Evolutionary conservation across 2,113 vertebrate species (phyloP), one percentile per base, ranked within the genome.

Genomic region (Perca schrenkii): DNA sequence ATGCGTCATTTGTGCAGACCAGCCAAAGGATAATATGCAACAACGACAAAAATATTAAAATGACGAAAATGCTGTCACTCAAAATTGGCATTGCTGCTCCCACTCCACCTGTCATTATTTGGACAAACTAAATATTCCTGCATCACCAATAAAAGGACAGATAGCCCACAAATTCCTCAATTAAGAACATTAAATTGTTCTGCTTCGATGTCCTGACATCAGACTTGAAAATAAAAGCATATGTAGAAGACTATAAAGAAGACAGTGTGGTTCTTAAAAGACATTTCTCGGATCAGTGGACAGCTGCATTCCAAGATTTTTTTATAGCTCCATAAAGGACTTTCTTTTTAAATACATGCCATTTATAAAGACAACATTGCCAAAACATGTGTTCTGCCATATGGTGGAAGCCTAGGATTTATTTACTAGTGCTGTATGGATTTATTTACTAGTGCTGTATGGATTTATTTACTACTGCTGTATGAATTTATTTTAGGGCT

Each of bases 241-340:
- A 66, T 50, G 40, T 57, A 6, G 36, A 47, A 16, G 40, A 49
- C 50, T 2, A 40, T 13, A 22, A 40, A 65, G 50, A 56, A 31
- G 50, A 17, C 68, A n/a, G 47, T 11, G 3, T 16, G 31, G 14
- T 43, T 36, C 7, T 19, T 43, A 6, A n/a, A 49, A 74, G 57
- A 49, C 57, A 14, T 43, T 75, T 43, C 73, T 75, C 16, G 0
- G 61, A 43, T 56, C 52, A 13, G 62, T 54, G 73, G 21, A 54
- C 21, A 43, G n/a, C 57, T 34, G 19, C 17, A 21, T 25, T 57
- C 8, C n/a, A 43, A 67, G 31, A n/a, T 10, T 14, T 62, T 25
- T 73, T 62, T 13, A 73, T 49, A 57, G 31, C 62, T 43, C 21
- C 46, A 60, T 58, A 69, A 78, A 81, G 13, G 15, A 17, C 15